Base-by-base conservation (phyloP, 2,113 vertebrate species). In the Ahaetulla prasina region DNA sequence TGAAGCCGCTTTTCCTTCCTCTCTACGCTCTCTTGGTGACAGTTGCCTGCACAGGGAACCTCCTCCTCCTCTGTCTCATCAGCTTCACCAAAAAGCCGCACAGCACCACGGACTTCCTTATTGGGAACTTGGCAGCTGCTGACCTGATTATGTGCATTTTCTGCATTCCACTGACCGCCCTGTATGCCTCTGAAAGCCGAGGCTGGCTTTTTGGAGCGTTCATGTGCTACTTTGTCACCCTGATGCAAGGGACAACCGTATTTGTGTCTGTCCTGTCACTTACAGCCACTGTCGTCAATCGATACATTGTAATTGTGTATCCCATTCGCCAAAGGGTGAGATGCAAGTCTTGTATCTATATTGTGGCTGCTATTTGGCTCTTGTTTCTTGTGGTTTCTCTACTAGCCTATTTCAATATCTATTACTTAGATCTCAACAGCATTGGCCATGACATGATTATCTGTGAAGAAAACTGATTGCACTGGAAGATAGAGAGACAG, bases 61-160 rank as follows among this genome's bases (percentile, higher is more conserved):
- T 98, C 43, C 96, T 98, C 63, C 97, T 99, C 57, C 96, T 99
- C 91, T 95, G 98, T n/a, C 98, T 98, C 94, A 98, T 98, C 5
- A 96, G 97, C n/a, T 86, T 97, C 93, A 98, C 98, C 94, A 98
- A 98, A 96, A 98, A 98, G 94, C 97, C 98, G 92, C 98, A 98
- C 97, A 98, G 97, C 96, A 98, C 98, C 74, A 98, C 98, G 8
- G 98, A 99, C 68, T 98, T 99, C 94, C 97, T 99, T 23, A 98
- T 98, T 3, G 98, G 98, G 14, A 99, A 99, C 96, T 93, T 99
- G 95, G 98, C 98, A 0, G 96, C 95, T 0, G 98, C 98, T 0
- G 98, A 99, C 95, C 96, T 99, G 93, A 53, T 98, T 92, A 99
- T 99, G 98, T 99, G 98, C 94, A 92, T 98, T 35, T 97, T 98